Evolutionary conservation across 2,888 invertebrate species (phyloP).

Genomic region (Phania funesta): DNA sequence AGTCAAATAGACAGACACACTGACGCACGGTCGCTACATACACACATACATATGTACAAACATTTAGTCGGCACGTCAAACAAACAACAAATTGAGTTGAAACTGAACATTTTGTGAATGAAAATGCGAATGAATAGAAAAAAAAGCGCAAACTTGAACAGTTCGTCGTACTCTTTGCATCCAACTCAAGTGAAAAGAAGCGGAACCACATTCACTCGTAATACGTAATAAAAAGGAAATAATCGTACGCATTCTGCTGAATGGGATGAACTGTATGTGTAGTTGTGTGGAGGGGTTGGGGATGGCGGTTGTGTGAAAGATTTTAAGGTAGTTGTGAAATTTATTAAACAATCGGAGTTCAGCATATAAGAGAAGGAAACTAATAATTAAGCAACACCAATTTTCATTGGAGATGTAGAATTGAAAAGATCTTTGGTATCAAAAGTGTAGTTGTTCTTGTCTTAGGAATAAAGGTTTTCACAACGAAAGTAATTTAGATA

Average conservation of each 20-base stretch:
- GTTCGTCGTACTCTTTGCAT: conserved; percentile 9
- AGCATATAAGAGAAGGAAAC: background rate
- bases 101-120: conserved; percentile 41
- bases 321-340: background rate
- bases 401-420: no score
- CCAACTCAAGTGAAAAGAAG: conserved; percentile 29
- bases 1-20: conserved; percentile 4
- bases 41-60: background rate
- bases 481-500: no score
- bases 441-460: no score
- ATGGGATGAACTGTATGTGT: no score
- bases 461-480: no score
- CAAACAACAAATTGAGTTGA: conserved; percentile 13
- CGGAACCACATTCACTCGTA: no score
- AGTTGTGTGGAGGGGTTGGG: no score
- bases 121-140: conserved; percentile 1
- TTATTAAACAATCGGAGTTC: conserved; percentile 32
- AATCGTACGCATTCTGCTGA: no score
- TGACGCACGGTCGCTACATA: background rate
- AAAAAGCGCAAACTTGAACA: background rate
- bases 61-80: background rate
- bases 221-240: no score
- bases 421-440: no score
- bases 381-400: no score
- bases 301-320: no score